Evolutionary conservation across 1,140 invertebrate species (phyloP).

Genomic region (Bathynomus jamesi): DNA sequence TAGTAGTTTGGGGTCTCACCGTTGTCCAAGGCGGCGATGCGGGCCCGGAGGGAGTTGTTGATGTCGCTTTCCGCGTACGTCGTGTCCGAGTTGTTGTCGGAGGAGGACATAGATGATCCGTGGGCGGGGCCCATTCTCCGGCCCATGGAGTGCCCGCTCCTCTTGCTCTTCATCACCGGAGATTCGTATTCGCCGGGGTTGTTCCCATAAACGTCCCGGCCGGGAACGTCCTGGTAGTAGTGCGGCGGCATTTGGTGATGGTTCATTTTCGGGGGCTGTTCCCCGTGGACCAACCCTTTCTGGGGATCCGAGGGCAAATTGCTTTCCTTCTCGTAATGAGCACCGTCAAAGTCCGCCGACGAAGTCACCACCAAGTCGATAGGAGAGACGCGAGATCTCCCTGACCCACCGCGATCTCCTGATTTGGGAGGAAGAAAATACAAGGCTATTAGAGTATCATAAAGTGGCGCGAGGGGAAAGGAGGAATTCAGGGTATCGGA

Average conservation of each 20-base stretch:
- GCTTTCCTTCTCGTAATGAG: not conserved
- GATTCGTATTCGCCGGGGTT: not conserved
- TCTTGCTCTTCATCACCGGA: not conserved
- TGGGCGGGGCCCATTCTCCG: not conserved
- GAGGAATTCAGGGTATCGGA: too few species aligned
- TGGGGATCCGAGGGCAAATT: not conserved
- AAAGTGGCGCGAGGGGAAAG: too few species aligned
- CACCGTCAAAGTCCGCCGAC: not conserved
- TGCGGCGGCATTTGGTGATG: too few species aligned
- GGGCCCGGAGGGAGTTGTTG: conserved; percentile 22
- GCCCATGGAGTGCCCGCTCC: not conserved
- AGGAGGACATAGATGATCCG: conserved; percentile 34
- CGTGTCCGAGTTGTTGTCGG: conserved; percentile 39
- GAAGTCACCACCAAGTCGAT: not conserved
- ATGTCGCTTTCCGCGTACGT: conserved; percentile 39
- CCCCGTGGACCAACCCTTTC: too few species aligned
- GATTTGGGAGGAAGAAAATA: too few species aligned
- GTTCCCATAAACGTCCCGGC: not conserved
- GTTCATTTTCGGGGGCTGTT: too few species aligned
- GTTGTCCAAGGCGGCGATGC: conserved; percentile 20
- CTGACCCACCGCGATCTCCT: not conserved
- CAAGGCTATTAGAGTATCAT: too few species aligned
- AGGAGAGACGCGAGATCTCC: not conserved
- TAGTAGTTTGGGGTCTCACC: conserved; percentile 24
- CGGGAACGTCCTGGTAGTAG: not conserved